Conservation (phyloP, 2,113 vertebrate genomes). For the chimpanzee (Pan troglodytes) region NHGRI_mPanTro3-v2.1_pri NC_072416.2:62883501-62884000, state of each 20-base stretch:
- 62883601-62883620: constrained; percentile 76
- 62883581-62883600: constrained; percentile 81
- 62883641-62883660: constrained; percentile 40
- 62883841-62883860: background rate
- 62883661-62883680: constrained; percentile 20
- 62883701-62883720: constrained; percentile 49
- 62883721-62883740: background rate
- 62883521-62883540: constrained; percentile 87
- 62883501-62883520: constrained; percentile 87
- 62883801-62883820: background rate
- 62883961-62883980: background rate
- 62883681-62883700: constrained; percentile 54
- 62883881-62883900: background rate
- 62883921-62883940: background rate
- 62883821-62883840: background rate
- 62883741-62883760: background rate
- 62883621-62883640: constrained; percentile 73
- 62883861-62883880: background rate
- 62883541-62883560: constrained; percentile 69
- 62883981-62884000: background rate
- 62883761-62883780: constrained; percentile 45
- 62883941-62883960: background rate
- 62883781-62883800: constrained; percentile 51
- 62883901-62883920: background rate
- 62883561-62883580: constrained; percentile 80